Evolutionary conservation across 2,888 invertebrate genomes (phyloP).

Genomic region (Merodon equestris): DNA sequence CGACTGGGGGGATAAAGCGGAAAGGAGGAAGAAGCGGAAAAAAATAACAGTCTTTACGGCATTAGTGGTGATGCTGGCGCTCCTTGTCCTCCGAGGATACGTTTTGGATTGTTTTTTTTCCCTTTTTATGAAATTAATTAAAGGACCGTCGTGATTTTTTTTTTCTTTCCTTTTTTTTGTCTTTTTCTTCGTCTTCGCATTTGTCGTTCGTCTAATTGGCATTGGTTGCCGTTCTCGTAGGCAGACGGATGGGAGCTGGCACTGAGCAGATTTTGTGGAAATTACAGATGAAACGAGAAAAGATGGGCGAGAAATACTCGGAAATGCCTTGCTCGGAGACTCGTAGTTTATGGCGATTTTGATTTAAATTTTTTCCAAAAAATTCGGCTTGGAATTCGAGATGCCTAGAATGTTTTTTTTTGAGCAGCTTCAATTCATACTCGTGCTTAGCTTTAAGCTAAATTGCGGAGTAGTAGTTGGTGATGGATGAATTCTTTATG

Average conservation of each 20-base stretch:
- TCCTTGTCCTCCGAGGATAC: constrained; percentile 24
- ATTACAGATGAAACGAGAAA: constrained; percentile 46
- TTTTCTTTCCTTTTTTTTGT: constrained; percentile 3
- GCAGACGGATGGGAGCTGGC: constrained; percentile 1
- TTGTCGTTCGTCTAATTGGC: constrained; percentile 47
- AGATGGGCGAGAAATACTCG: neutral
- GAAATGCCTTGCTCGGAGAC: too few relatives aligned
- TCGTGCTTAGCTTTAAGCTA: too few relatives aligned
- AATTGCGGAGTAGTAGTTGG: too few relatives aligned
- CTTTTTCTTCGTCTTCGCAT: too few relatives aligned
- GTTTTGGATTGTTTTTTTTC: constrained; percentile 25
- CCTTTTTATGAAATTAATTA: constrained; percentile 62
- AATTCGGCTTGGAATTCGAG: too few relatives aligned
- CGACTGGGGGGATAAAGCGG: neutral
- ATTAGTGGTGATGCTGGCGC: constrained; percentile 2
- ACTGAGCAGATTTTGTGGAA: constrained; percentile 51
- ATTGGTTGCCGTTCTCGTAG: constrained; percentile 35
- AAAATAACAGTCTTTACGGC: constrained; percentile 40
- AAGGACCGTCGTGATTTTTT: constrained; percentile 54
- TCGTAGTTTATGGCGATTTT: too few relatives aligned
- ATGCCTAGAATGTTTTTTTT: too few relatives aligned
- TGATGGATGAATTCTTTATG: too few relatives aligned
- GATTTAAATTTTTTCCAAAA: too few relatives aligned
- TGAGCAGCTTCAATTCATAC: too few relatives aligned
- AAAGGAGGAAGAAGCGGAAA: neutral